These are phyloP conservation scores for Symphodus melops DNA, from an alignment of 2,113 vertebrate genomes.

Conservation along the genomic window DNA sequence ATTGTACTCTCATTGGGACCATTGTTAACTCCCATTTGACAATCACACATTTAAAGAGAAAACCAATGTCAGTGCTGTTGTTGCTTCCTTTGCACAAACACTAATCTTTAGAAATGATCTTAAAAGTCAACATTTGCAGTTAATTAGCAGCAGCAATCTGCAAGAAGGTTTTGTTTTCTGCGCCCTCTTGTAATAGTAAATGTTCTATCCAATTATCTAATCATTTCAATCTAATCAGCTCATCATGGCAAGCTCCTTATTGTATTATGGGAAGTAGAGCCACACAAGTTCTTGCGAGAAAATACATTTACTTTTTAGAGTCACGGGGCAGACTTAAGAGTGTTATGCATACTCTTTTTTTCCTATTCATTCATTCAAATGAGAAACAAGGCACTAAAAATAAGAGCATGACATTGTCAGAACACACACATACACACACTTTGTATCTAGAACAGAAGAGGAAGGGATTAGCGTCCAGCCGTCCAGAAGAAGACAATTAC, in stretches of 20 bases:
- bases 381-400: constrained; percentile 27
- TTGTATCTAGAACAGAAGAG: constrained; percentile 61
- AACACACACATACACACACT: constrained; percentile 36
- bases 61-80: constrained; percentile 46
- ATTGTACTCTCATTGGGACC: background rate
- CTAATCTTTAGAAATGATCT: constrained; percentile 70
- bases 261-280: constrained; percentile 53
- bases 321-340: constrained; percentile 31
- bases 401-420: background rate
- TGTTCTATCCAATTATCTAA: constrained; percentile 78
- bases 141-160: constrained; percentile 72
- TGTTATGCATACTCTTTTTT: constrained; percentile 41
- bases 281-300: constrained; percentile 3
- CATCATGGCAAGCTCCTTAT: constrained; percentile 65
- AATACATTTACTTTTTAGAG: constrained; percentile 41
- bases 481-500: constrained; percentile 77
- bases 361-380: constrained; percentile 46
- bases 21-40: constrained; percentile 15
- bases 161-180: constrained; percentile 57
- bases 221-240: constrained; percentile 76
- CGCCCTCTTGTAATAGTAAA: constrained; percentile 59
- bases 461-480: constrained; percentile 69
- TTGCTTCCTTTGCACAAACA: constrained; percentile 52
- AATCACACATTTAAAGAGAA: constrained; percentile 38
- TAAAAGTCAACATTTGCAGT: constrained; percentile 66